Evolutionary conservation across 2,888 invertebrate genomes (phyloP).

Genomic region (Ellobium chinense): DNA sequence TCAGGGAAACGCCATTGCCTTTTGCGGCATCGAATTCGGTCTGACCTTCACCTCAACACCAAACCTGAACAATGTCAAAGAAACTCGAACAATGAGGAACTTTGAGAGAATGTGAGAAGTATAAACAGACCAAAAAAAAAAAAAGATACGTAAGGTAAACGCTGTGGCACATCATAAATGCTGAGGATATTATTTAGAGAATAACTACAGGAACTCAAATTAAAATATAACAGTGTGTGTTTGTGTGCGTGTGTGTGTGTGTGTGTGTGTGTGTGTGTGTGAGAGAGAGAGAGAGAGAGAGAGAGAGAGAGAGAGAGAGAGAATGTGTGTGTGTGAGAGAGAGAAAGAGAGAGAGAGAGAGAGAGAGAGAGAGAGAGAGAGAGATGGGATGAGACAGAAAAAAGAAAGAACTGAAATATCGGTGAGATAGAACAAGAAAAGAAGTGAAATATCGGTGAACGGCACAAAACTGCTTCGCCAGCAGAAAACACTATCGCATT

Average conservation of each 20-base stretch:
- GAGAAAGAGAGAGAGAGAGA: background rate
- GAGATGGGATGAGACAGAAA: background rate
- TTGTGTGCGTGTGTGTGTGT: background rate
- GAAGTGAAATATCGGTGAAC: background rate
- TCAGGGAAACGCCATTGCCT: too few species aligned
- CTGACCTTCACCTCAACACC: too few species aligned
- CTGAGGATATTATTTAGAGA: background rate
- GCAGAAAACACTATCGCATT: too few species aligned
- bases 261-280: background rate
- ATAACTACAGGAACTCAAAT: too few species aligned
- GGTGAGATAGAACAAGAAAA: background rate
- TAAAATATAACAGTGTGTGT: background rate
- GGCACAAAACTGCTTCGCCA: too few species aligned
- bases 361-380: background rate
- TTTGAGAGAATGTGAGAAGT: too few species aligned
- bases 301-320: background rate
- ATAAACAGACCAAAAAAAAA: too few species aligned
- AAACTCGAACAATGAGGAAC: too few species aligned
- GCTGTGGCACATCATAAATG: too few species aligned
- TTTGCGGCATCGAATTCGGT: too few species aligned
- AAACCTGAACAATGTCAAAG: too few species aligned
- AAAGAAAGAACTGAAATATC: background rate
- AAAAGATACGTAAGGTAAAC: too few species aligned
- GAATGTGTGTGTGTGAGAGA: background rate
- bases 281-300: background rate